phyloP scores from a whole-genome alignment of 2,113 vertebrate genomes.

The Macquaria ambigua region DNA sequence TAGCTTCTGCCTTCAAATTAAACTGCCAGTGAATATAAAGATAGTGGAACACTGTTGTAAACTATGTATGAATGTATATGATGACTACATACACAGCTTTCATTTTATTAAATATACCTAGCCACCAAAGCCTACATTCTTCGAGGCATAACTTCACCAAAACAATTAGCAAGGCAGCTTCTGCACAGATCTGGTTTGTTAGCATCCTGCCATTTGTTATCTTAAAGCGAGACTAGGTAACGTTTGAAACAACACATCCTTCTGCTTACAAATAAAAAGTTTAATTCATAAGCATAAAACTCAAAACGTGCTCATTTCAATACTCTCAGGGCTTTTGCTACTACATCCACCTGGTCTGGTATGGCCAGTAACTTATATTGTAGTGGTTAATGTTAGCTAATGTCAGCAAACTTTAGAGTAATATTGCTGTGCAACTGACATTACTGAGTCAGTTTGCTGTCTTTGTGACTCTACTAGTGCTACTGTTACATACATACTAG shows the following conservation, averaged over 20 bases:
- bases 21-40: not conserved
- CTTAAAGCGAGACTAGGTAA: not conserved
- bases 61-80: not conserved
- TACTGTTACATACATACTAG: not conserved
- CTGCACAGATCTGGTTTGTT: not conserved
- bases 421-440: not conserved
- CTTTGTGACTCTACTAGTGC: too few relatives aligned
- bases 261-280: not conserved
- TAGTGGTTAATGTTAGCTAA: not conserved
- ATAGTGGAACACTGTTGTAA: not conserved
- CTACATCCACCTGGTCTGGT: not conserved
- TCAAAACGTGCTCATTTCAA: not conserved
- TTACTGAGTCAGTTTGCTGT: too few relatives aligned
- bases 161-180: not conserved
- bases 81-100: not conserved
- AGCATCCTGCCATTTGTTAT: not conserved
- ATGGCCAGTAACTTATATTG: not conserved
- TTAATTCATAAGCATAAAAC: not conserved
- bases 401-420: not conserved
- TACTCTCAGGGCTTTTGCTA: not conserved
- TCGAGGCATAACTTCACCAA: not conserved
- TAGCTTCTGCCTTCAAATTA: not conserved
- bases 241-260: not conserved
- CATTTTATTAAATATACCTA: not conserved
- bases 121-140: not conserved